Percentiles rank a stretch among this genome's conserved stretches.
Conservation (phyloP, 2,113 vertebrate species). For the rat (Rattus norvegicus) region GRCr8 NC_086032.1:8841001-8841500, state of each 20-base stretch:
- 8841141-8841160: too few species aligned
- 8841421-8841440: conserved; percentile 22
- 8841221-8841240: not conserved
- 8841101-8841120: too few species aligned
- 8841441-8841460: conserved; percentile 49
- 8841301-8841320: not conserved
- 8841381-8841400: not conserved
- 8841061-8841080: too few species aligned
- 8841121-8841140: too few species aligned
- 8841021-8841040: too few species aligned
- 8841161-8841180: too few species aligned
- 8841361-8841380: not conserved
- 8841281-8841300: not conserved
- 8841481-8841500: not conserved
- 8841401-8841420: conserved; percentile 40
- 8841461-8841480: conserved; percentile 44
- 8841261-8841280: not conserved
- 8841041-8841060: too few species aligned
- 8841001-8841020: too few species aligned
- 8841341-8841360: too few species aligned
- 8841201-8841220: not conserved
- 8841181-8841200: not conserved
- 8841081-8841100: too few species aligned
- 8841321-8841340: not conserved
- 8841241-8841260: not conserved